Evolutionary conservation across 2,888 invertebrate genomes (phyloP), one percentile per base, ranked within the genome.

Genomic region (Aleiodes leptofemur): DNA sequence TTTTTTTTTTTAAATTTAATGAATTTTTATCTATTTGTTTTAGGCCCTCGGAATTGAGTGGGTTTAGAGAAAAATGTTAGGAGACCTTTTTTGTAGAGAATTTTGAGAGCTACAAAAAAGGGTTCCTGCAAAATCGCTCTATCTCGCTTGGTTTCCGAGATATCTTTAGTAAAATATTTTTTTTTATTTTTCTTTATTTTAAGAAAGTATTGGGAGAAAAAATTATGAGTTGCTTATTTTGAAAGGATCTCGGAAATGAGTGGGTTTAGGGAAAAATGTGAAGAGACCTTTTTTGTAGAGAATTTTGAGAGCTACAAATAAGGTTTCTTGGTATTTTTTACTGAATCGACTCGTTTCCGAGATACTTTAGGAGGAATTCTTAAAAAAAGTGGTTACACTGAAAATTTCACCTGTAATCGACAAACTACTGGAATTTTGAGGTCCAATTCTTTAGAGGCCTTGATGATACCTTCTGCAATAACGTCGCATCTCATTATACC

Each of bases 401-500:
- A 3, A 38, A 38, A 7, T 38, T 38, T 38, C 88, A 94, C 97
- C 94, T 98, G 98, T 82, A 98, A 92, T 90, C 98, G 93, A 81
- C 96, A 96, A 85, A 98, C 96, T 83, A 98, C 97, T 5, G 98
- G 98, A 85, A 97, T 95, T 90, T 95, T 96, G 76, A 98, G 93
- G 86, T 96, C 94, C 64, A 98, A 93, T 88, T 97, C 96, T 90
- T 96, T 95, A 66, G 98, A 97, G 0, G 98, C 98, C 72, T 95
- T 95, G 86, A 98, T 95, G 87, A 98, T 97, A 82, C 98, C 98
- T 90, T 98, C 96, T 14, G 98, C 98, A 87, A 98, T 98, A 76
- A 98, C 96, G 91, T 98, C 98, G 90, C 98, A 98, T 81, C 98
- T 92, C 98, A 98, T 98, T 85, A 98, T 98, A 79, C 98, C 98